Conservation (phyloP, 2,797 vertebrate genomes). For the Enteromius paludinosus region DNA sequence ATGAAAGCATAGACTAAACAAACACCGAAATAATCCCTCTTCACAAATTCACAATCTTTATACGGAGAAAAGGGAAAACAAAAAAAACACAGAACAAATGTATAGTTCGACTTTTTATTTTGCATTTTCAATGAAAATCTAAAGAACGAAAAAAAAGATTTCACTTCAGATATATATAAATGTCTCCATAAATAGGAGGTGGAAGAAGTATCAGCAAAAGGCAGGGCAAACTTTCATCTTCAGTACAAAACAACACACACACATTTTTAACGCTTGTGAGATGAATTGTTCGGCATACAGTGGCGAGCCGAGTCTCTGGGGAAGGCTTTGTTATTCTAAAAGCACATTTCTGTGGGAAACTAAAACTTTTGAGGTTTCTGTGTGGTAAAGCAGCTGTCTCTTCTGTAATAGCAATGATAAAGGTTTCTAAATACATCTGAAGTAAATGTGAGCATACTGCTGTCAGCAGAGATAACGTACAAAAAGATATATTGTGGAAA, state of each 20-base stretch:
- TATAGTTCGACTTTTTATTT: background rate
- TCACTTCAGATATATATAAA: slow-evolving; percentile 26
- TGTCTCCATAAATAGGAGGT: slow-evolving; percentile 26
- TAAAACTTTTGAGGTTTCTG: background rate
- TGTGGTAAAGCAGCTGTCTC: slow-evolving; percentile 20
- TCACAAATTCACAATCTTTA: background rate
- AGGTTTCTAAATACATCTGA: slow-evolving; percentile 27
- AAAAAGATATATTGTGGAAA: slow-evolving; percentile 5
- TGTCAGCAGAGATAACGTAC: slow-evolving; percentile 24
- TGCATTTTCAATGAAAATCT: background rate
- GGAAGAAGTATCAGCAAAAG: slow-evolving; percentile 2
- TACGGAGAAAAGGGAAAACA: background rate
- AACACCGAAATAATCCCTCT: background rate
- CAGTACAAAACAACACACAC: slow-evolving; percentile 32
- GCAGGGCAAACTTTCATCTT: slow-evolving; percentile 30
- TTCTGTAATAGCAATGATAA: slow-evolving; percentile 28
- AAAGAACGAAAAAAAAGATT: background rate
- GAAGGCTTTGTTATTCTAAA: slow-evolving; percentile 34
- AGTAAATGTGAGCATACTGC: slow-evolving; percentile 16
- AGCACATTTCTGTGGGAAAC: slow-evolving; percentile 24
- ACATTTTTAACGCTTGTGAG: slow-evolving; percentile 40
- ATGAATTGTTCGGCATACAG: slow-evolving; percentile 9
- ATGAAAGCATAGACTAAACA: background rate
- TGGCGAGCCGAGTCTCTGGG: slow-evolving; percentile 22
- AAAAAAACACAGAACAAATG: background rate